Evolutionary conservation across 2,888 invertebrate genomes (phyloP).

Genomic region (Stenurella melanura): DNA sequence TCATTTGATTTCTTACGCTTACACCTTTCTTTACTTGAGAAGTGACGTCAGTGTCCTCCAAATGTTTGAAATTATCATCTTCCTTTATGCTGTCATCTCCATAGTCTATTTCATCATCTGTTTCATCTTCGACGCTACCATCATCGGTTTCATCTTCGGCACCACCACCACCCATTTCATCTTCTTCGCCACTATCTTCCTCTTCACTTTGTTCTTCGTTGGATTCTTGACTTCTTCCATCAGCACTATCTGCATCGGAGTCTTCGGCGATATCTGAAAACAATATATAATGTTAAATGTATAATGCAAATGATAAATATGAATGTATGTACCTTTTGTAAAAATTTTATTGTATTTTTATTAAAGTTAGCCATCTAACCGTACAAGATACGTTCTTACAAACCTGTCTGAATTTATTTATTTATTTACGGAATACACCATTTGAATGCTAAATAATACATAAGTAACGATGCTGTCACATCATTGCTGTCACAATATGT

Average conservation of each 20-base stretch:
- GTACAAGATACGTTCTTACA: too few relatives aligned
- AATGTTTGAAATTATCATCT: slow-evolving; percentile 75
- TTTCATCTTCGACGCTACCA: slow-evolving; percentile 72
- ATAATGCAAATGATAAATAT: not conserved
- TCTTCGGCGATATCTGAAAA: not conserved
- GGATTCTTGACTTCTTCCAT: not conserved
- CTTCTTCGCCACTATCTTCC: slow-evolving; percentile 63
- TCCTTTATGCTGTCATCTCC: slow-evolving; percentile 53
- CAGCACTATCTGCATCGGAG: not conserved
- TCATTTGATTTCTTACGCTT: slow-evolving; percentile 82
- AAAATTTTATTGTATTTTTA: too few relatives aligned
- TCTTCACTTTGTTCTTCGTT: slow-evolving; percentile 54
- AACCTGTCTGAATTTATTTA: too few relatives aligned
- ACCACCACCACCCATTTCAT: slow-evolving; percentile 62
- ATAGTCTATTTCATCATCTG: slow-evolving; percentile 56
- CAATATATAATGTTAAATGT: not conserved
- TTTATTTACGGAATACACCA: too few relatives aligned
- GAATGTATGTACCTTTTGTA: too few relatives aligned
- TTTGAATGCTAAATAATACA: too few relatives aligned
- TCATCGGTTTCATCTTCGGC: slow-evolving; percentile 58
- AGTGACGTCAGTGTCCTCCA: slow-evolving; percentile 76
- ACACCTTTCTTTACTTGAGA: slow-evolving; percentile 80
- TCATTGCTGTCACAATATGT: too few relatives aligned
- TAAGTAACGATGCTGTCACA: too few relatives aligned
- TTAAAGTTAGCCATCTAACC: too few relatives aligned